Evolutionary conservation across 1,140 invertebrate species (phyloP).

Genomic region (Dryas iulia): DNA sequence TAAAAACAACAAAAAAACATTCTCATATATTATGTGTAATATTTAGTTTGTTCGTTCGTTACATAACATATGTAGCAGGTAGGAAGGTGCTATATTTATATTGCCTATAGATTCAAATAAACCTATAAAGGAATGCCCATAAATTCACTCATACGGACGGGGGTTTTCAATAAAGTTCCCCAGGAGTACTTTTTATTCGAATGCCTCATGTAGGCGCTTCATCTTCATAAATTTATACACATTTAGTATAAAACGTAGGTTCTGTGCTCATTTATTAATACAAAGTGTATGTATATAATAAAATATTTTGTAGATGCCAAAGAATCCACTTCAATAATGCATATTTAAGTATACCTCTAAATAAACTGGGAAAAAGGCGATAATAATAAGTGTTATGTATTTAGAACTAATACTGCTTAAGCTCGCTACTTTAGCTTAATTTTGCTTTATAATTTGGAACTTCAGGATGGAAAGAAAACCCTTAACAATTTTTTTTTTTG

Average conservation of each 20-base stretch:
- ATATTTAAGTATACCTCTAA: too few relatives aligned
- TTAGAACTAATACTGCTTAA: too few relatives aligned
- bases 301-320: neutral
- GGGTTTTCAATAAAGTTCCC: conserved; percentile 30
- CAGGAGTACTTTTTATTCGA: conserved; percentile 25
- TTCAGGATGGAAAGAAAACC: too few relatives aligned
- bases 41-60: too few relatives aligned
- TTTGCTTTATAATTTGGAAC: too few relatives aligned
- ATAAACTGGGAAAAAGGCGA: too few relatives aligned
- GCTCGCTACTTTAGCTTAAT: too few relatives aligned
- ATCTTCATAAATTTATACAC: conserved; percentile 17
- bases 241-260: neutral
- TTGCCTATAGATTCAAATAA: neutral
- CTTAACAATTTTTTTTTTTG: too few relatives aligned
- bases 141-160: conserved; percentile 20
- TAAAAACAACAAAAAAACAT: too few relatives aligned
- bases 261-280: neutral
- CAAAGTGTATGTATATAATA: neutral
- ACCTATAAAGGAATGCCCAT: conserved; percentile 21
- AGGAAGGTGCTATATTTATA: neutral
- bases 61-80: neutral
- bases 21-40: too few relatives aligned
- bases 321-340: too few relatives aligned
- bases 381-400: too few relatives aligned
- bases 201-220: conserved; percentile 7